Base-by-base conservation (phyloP, 2,888 invertebrate genomes). In the Hirtodrosophila histrioides region DNA sequence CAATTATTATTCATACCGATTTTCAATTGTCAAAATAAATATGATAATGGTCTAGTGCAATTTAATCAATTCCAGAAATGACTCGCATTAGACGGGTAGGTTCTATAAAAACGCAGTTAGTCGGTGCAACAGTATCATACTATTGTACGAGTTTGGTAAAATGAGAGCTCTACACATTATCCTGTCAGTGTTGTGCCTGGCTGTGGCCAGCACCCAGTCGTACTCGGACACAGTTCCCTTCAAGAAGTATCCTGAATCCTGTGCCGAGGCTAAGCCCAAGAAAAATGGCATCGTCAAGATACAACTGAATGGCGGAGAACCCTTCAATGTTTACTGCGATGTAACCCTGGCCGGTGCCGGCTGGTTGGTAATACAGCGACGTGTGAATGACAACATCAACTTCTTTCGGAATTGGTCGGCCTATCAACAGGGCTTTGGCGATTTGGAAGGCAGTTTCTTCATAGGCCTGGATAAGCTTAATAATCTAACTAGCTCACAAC, bases 391-490 rank as follows among this genome's bases (percentile, higher is more conserved):
- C 0, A 91, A 93, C 0, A 93, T 94, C 81, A 94, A 94, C 78
- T 95, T 95, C 87, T 93, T 93, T 77, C 93, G 93, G 74, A 89
- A 92, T 40, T 95, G 95, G 95, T 87, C 92, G 0, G 93, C 94
- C 55, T 95, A 95, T 86, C 94, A 94, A 74, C 88, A 92, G 45
- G 95, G 95, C 5, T 95, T 95, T 80, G 95, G 95, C 0, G 94
- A 95, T 79, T 89, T 94, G 12, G 93, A 93, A 0, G 93, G 93
- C 0, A 94, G 95, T 85, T 95, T 94, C 87, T 95, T 95, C 94
- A 91, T 95, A n/a, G 95, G 95, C 1, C 87, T 95, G 68, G 94
- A 95, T 65, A 94, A 94, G 69, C 90, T 95, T 4, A 92, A 94
- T 86, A 93, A 91, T 0, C 49, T 89, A n/a, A 90, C 89, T 4